Percentiles rank a stretch among this genome's conserved stretches.
These are phyloP conservation scores for Diplolepis rosae DNA, from an alignment of 2,888 invertebrate species.

Conservation along the genomic window DNA sequence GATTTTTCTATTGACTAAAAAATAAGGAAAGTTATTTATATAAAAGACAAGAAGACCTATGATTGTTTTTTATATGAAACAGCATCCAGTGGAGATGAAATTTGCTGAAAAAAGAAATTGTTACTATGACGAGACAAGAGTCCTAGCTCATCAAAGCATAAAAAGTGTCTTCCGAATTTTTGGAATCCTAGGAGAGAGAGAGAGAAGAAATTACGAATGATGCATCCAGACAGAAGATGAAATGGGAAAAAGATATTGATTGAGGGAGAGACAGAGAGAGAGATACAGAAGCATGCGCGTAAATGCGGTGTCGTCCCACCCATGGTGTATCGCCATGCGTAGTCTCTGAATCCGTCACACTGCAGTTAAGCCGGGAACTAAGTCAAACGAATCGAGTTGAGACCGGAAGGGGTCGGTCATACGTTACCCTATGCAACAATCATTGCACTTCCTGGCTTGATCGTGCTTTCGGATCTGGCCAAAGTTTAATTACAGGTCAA, in stretches of 20 bases:
- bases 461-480: neutral
- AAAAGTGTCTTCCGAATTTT: neutral
- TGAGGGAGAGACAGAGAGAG: slow-evolving; percentile 53
- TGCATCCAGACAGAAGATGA: slow-evolving; percentile 25
- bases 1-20: neutral
- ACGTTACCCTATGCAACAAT: neutral
- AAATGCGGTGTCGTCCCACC: slow-evolving; percentile 74
- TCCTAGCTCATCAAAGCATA: neutral
- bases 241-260: slow-evolving; percentile 61
- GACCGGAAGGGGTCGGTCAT: slow-evolving; percentile 25
- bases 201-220: neutral
- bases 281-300: slow-evolving; percentile 28
- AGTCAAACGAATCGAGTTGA: slow-evolving; percentile 1
- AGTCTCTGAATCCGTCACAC: slow-evolving; percentile 55
- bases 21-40: slow-evolving; percentile 6
- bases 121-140: neutral
- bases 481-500: slow-evolving; percentile 17
- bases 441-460: slow-evolving; percentile 5
- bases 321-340: slow-evolving; percentile 75
- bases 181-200: neutral
- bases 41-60: neutral
- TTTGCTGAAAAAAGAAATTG: neutral
- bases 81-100: neutral
- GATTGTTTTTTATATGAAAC: neutral
- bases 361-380: slow-evolving; percentile 40